Evolutionary conservation across 1,140 invertebrate species (phyloP).

Genomic region (Lerema accius): DNA sequence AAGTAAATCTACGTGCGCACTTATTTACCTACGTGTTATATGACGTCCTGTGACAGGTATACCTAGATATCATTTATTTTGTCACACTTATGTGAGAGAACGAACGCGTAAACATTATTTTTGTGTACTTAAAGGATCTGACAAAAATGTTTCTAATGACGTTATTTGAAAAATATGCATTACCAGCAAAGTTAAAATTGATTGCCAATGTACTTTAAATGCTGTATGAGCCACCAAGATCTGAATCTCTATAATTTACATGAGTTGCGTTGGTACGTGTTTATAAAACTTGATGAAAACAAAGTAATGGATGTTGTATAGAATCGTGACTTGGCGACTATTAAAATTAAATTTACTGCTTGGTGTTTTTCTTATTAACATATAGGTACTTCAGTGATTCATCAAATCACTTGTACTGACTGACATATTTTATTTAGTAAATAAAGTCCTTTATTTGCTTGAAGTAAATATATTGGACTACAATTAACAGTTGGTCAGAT

Average conservation of each 20-base stretch:
- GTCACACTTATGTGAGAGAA: too few relatives aligned
- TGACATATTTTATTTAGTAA: too few relatives aligned
- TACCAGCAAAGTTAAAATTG: not conserved
- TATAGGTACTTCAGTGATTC: not conserved
- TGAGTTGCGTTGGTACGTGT: conserved; percentile 17
- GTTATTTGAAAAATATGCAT: not conserved
- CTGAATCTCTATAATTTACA: conserved; percentile 19
- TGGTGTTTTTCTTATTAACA: not conserved
- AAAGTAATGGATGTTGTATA: conserved; percentile 12
- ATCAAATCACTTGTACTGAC: not conserved
- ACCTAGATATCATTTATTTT: too few relatives aligned
- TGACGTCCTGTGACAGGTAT: too few relatives aligned
- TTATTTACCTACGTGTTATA: too few relatives aligned
- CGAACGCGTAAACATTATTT: not conserved
- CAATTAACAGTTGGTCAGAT: too few relatives aligned
- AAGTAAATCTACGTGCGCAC: too few relatives aligned
- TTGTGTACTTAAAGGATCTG: too few relatives aligned
- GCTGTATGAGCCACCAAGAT: conserved; percentile 6
- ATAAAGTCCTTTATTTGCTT: too few relatives aligned
- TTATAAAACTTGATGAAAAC: conserved; percentile 23
- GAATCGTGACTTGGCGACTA: conserved; percentile 17
- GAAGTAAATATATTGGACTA: too few relatives aligned
- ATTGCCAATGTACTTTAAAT: conserved; percentile 3
- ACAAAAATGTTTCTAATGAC: too few relatives aligned
- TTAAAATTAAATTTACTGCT: conserved; percentile 10